These are phyloP conservation scores for Mastomys coucha DNA, from an alignment of 2,113 vertebrate genomes.

Conservation along the genomic window DNA sequence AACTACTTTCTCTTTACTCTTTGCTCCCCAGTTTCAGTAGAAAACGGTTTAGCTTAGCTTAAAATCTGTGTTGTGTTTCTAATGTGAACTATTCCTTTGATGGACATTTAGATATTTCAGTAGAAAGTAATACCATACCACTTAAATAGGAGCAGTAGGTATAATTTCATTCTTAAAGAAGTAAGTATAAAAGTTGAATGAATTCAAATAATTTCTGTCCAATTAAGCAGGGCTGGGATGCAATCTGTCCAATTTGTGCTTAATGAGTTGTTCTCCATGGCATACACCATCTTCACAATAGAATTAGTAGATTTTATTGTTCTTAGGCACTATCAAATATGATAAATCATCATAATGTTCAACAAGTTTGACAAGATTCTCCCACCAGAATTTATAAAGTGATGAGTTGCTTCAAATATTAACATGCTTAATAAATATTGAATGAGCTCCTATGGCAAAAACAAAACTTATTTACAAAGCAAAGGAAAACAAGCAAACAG, in stretches of 20 bases:
- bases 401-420: conserved; percentile 71
- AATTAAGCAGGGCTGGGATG: neutral
- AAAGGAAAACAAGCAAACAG: conserved; percentile 65
- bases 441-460: conserved; percentile 69
- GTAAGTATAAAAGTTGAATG: conserved; percentile 35
- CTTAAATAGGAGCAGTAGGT: neutral
- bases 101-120: neutral
- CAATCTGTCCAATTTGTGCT: conserved; percentile 25
- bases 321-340: conserved; percentile 50
- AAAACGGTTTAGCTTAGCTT: neutral
- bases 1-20: neutral
- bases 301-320: conserved; percentile 50
- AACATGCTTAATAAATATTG: conserved; percentile 74
- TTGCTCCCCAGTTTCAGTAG: neutral
- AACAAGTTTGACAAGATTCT: conserved; percentile 67
- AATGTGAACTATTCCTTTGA: neutral
- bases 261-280: conserved; percentile 3
- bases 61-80: neutral
- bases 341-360: conserved; percentile 63
- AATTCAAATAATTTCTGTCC: conserved; percentile 59
- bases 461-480: conserved; percentile 74
- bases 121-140: neutral
- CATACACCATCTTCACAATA: conserved; percentile 22
- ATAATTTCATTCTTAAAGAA: conserved; percentile 47
- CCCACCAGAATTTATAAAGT: conserved; percentile 69